Conservation (phyloP, 2,113 vertebrate genomes). For the Hyperopisus bebe region DNA sequence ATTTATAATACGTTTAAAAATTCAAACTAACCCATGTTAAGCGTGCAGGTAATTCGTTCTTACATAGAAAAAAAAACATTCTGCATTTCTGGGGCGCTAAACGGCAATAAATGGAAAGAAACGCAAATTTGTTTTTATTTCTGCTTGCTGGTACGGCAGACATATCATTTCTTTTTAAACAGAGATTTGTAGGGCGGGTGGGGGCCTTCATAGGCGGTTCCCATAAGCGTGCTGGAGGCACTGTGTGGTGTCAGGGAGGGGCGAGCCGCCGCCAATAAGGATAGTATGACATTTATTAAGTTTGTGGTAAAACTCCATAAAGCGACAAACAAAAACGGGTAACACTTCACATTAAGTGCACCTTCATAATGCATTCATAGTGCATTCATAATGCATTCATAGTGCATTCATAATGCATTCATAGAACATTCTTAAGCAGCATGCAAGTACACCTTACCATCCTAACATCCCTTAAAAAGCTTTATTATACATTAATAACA, state of each 20-base stretch:
- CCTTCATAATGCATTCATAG: no score
- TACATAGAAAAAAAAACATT: not conserved
- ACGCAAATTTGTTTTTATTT: constrained; percentile 12
- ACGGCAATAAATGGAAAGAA: not conserved
- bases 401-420: no score
- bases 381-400: no score
- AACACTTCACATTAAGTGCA: no score
- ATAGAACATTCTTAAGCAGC: no score
- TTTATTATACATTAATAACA: no score
- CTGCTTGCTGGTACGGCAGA: not conserved
- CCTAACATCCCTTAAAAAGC: no score
- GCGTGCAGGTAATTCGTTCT: not conserved
- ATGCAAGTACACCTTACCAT: no score
- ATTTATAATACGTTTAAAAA: not conserved
- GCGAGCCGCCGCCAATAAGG: not conserved
- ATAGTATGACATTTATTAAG: not conserved
- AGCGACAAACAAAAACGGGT: not conserved
- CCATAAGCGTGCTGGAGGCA: not conserved
- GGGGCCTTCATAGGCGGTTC: not conserved
- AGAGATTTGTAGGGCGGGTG: not conserved
- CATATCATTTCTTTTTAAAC: not conserved
- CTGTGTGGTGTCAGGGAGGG: not conserved
- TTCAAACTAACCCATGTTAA: not conserved
- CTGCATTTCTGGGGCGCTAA: not conserved
- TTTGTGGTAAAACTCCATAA: not conserved